Conservation (phyloP, 1,140 invertebrate species). For the Drosophila leontia region DNA sequence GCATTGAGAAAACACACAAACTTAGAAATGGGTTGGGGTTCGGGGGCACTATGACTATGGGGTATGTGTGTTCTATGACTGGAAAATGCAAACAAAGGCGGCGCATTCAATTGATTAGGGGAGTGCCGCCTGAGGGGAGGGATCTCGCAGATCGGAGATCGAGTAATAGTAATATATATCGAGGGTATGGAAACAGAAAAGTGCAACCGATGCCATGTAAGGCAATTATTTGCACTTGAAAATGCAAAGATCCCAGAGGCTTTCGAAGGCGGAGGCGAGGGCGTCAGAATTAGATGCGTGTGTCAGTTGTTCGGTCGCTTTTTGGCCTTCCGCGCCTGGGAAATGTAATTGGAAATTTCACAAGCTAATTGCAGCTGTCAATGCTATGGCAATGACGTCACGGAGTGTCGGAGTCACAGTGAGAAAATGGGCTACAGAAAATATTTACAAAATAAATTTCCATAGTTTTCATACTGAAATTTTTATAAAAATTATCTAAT, state of each 20-base stretch:
- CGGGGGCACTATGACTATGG: conserved; percentile 1
- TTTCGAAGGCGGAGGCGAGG: not conserved
- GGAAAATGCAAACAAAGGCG: conserved; percentile 68
- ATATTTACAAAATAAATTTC: not conserved
- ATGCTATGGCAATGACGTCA: conserved; percentile 54
- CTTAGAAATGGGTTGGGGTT: conserved; percentile 25
- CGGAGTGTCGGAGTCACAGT: not conserved
- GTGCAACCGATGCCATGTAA: conserved; percentile 57
- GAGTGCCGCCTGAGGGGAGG: conserved; percentile 28
- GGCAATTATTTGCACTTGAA: conserved; percentile 70
- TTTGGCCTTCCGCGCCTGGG: conserved; percentile 54
- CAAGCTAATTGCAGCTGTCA: conserved; percentile 69
- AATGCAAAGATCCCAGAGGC: conserved; percentile 37
- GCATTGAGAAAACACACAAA: conserved; percentile 64
- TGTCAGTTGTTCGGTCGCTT: conserved; percentile 49
- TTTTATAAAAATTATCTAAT: too few species aligned
- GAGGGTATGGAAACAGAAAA: conserved; percentile 28
- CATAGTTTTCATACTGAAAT: not conserved
- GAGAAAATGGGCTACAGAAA: not conserved
- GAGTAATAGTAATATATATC: conserved; percentile 20
- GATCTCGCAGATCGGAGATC: conserved; percentile 10
- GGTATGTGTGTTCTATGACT: conserved; percentile 11
- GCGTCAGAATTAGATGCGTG: conserved; percentile 28
- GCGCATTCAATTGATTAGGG: conserved; percentile 72
- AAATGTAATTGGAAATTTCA: conserved; percentile 62